Percentiles rank a stretch among this genome's conserved stretches.
These are phyloP conservation scores for Nematostella vectensis DNA, from an alignment of 92 coral and sea anemone species.

Conservation along the genomic window DNA sequence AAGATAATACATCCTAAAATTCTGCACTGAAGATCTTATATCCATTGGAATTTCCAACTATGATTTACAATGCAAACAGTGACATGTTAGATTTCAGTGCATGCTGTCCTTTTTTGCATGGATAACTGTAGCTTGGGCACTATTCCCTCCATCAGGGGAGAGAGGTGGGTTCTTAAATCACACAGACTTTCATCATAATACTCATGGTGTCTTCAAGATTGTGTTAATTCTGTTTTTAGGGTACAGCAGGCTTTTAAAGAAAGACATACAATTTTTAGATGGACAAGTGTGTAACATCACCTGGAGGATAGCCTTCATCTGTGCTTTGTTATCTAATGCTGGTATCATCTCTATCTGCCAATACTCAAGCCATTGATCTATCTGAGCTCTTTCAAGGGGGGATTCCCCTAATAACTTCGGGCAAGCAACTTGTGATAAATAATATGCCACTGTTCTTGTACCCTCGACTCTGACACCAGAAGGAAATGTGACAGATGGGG, in stretches of 20 bases:
- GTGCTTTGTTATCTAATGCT: slow-evolving; percentile 27
- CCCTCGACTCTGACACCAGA: slow-evolving; percentile 49
- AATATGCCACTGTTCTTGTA: slow-evolving; percentile 33
- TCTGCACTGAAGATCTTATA: no score
- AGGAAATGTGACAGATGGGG: slow-evolving; percentile 39
- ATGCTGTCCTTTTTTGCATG: not conserved
- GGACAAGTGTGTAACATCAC: no score
- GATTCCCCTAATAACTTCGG: slow-evolving; percentile 43
- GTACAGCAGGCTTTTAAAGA: no score
- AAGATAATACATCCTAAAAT: not conserved
- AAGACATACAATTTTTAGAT: no score
- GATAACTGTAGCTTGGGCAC: no score
- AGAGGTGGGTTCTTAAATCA: no score
- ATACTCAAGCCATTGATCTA: slow-evolving; percentile 75
- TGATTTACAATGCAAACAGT: no score
- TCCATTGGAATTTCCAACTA: not conserved
- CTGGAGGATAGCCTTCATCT: no score
- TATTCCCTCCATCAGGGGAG: no score
- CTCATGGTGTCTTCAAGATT: no score
- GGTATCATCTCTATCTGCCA: slow-evolving; percentile 35
- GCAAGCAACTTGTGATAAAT: slow-evolving; percentile 23
- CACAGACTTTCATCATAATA: no score
- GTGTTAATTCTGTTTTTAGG: no score
- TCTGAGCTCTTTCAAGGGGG: slow-evolving; percentile 54
- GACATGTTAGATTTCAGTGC: not conserved